phyloP scores from a whole-genome alignment of 1,140 invertebrate genomes.

The Pemphigus obesinymphae region DNA sequence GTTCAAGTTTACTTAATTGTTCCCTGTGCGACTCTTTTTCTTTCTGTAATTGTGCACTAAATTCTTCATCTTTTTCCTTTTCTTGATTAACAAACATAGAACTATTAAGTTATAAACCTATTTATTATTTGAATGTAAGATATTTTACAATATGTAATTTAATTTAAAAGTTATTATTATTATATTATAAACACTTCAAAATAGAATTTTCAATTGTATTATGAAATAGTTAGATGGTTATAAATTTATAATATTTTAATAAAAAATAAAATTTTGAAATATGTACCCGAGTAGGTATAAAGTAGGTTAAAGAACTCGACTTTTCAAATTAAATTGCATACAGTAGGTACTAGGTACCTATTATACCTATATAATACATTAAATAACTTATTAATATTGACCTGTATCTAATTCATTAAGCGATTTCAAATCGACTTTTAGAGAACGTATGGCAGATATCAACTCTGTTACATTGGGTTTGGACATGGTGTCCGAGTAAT shows the following conservation, averaged over 20 bases:
- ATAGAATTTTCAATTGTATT: no score
- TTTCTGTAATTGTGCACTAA: background rate
- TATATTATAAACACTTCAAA: no score
- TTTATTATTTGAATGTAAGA: background rate
- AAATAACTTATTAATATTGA: background rate
- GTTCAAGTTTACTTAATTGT: constrained; percentile 2
- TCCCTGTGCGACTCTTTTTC: background rate
- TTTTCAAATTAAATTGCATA: no score
- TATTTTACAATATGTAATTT: no score
- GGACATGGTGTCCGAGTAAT: background rate
- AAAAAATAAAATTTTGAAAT: no score
- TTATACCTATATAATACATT: background rate
- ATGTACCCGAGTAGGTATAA: no score
- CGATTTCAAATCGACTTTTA: constrained; percentile 18
- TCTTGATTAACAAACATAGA: constrained; percentile 17
- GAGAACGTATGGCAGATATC: background rate
- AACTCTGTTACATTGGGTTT: background rate
- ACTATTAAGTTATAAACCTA: background rate
- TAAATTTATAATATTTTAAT: no score
- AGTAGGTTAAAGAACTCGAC: no score
- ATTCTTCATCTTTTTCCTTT: constrained; percentile 22
- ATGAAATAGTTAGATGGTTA: no score
- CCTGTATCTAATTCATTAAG: constrained; percentile 13
- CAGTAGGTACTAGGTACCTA: no score
- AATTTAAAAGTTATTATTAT: no score